Percentiles rank a stretch among this genome's conserved stretches.
phyloP scores from a whole-genome alignment of 2,888 invertebrate genomes.

The Amphipyra berbera region DNA sequence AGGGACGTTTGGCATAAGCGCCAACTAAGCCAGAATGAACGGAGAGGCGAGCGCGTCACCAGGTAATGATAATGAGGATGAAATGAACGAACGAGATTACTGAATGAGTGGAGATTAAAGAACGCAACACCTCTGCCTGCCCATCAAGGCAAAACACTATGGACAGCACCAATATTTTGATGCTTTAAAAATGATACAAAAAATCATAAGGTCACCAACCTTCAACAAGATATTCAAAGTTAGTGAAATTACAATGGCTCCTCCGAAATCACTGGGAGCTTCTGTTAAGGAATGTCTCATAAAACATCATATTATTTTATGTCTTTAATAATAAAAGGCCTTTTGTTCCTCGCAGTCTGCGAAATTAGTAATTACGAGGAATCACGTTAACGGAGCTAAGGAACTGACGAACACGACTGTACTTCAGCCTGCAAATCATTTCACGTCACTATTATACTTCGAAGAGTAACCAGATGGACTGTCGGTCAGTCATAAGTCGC shows the following conservation, averaged over 20 bases:
- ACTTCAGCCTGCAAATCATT: background rate
- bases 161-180: too few species aligned
- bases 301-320: constrained; percentile 8
- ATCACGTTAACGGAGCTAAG: background rate
- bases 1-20: constrained; percentile 19
- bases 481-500: too few species aligned
- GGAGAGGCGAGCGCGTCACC: constrained; percentile 1
- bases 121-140: too few species aligned
- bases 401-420: background rate
- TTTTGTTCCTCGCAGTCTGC: background rate
- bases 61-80: background rate
- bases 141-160: too few species aligned
- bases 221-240: background rate
- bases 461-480: too few species aligned
- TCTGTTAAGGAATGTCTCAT: constrained; percentile 10
- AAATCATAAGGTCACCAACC: background rate
- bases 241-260: constrained; percentile 7
- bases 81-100: too few species aligned
- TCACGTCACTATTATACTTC: too few species aligned
- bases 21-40: background rate
- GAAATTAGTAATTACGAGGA: constrained; percentile 4
- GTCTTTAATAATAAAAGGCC: background rate
- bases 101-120: too few species aligned
- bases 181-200: too few species aligned
- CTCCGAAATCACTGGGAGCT: constrained; percentile 21